Conservation (phyloP, 2,113 vertebrate genomes). For the Xiphophorus couchianus region DNA sequence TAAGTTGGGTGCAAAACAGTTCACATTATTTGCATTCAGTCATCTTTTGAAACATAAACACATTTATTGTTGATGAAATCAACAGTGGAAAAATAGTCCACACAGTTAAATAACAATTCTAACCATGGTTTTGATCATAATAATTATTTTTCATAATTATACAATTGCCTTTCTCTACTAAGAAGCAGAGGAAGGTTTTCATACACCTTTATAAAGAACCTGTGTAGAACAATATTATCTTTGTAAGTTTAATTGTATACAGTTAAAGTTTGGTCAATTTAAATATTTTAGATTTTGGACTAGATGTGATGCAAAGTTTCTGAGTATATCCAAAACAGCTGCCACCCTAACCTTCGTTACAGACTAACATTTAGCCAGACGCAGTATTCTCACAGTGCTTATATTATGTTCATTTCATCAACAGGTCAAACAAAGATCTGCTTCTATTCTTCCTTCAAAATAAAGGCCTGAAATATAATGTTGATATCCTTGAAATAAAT, state of each 20-base stretch:
- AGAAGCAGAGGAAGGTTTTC: too few species aligned
- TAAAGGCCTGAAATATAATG: neutral
- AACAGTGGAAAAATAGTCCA: neutral
- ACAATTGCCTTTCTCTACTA: too few species aligned
- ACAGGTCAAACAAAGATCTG: neutral
- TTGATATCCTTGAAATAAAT: neutral
- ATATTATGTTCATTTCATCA: neutral
- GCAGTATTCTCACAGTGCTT: too few species aligned
- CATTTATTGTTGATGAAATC: neutral
- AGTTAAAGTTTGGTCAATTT: neutral
- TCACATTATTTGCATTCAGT: too few species aligned
- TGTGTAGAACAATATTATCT: neutral
- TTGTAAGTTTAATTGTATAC: neutral
- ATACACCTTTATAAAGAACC: too few species aligned
- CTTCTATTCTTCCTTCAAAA: neutral
- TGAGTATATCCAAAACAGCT: neutral
- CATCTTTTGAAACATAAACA: too few species aligned
- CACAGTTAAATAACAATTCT: neutral
- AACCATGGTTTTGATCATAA: neutral
- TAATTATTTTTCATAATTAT: neutral
- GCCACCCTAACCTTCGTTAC: too few species aligned
- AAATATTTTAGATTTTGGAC: neutral
- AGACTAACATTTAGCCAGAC: neutral
- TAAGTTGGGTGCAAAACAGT: too few species aligned
- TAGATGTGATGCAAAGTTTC: neutral